Evolutionary conservation across 1,140 invertebrate genomes (phyloP), one percentile per base, ranked within the genome.

Genomic region (Lepeophtheirus salmonis): DNA sequence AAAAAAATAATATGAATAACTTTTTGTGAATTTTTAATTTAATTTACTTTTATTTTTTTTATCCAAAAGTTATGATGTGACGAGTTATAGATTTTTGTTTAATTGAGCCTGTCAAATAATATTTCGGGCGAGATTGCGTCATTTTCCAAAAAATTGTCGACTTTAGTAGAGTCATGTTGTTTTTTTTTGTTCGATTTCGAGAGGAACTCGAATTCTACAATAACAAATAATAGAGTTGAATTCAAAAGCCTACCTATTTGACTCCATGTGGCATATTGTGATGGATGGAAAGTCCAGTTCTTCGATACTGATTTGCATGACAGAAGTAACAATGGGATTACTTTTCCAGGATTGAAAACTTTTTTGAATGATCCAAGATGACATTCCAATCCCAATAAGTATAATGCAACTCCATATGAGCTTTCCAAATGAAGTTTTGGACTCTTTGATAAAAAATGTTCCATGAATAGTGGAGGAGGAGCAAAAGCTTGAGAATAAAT

Each of bases 231-330:
- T n/a, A n/a, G n/a, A n/a, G n/a, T n/a, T n/a, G n/a, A n/a, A n/a
- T n/a, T n/a, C n/a, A n/a, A n/a, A n/a, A n/a, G n/a, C n/a, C 6
- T 41, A 41, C 55, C 55, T 57, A 2, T 20, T 57, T 14, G 21
- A 21, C 6, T 57, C 55, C 55, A 57, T 26, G 16, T 20, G 55
- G 21, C 55, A 57, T 3, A 57, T 57, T 1, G 55, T 57, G 30
- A 57, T 57, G 10, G 55, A 17, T 16, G 55, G 55, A 57, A 57
- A 57, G 23, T 24, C 20, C n/a, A 57, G n/a, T 57, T 57, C 55
- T 23, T 57, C 55, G 16, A 57, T 57, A n/a, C 20, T 23, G 16
- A 24, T 57, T 18, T 57, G 55, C 55, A 57, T 57, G 10, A 57
- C 55, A n/a, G 55, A 57, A n/a, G 55, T 57, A 12, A 57, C 26